Percentiles rank a stretch among this genome's conserved stretches.
phyloP scores from a whole-genome alignment of 2,888 invertebrate genomes.

The Campaea margaritaria region DNA sequence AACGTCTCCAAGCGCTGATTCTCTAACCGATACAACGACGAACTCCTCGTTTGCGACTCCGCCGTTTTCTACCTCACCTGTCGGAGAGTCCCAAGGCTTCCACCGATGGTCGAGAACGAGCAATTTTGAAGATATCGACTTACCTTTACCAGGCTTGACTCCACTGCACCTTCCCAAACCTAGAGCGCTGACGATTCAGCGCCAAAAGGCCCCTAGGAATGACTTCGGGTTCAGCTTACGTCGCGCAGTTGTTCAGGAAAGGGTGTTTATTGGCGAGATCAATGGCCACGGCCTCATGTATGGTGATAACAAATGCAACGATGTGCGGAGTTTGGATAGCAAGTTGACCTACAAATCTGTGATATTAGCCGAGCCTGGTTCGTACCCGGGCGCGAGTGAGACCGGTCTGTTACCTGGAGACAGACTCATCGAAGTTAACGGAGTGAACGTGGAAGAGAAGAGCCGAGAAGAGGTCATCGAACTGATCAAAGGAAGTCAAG shows the following conservation, averaged over 20 bases:
- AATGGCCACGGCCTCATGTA: slow-evolving; percentile 69
- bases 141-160: slow-evolving; percentile 89
- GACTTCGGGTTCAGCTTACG: slow-evolving; percentile 98
- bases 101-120: slow-evolving; percentile 92
- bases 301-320: slow-evolving; percentile 72
- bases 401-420: slow-evolving; percentile 98
- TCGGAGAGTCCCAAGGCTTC: slow-evolving; percentile 94
- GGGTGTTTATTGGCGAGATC: slow-evolving; percentile 77
- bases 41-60: slow-evolving; percentile 95
- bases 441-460: slow-evolving; percentile 92
- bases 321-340: slow-evolving; percentile 62
- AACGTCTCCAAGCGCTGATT: slow-evolving; percentile 93
- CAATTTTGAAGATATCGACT: slow-evolving; percentile 90
- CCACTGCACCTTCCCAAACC: slow-evolving; percentile 89
- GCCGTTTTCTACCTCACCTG: slow-evolving; percentile 93
- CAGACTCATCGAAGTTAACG: slow-evolving; percentile 95
- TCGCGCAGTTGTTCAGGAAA: slow-evolving; percentile 93
- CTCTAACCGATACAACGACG: slow-evolving; percentile 92
- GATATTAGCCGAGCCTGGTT: slow-evolving; percentile 96
- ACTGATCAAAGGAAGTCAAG: slow-evolving; percentile 94
- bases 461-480: slow-evolving; percentile 97
- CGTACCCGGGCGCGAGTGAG: slow-evolving; percentile 89
- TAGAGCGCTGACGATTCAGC: slow-evolving; percentile 90
- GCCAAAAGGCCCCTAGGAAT: slow-evolving; percentile 93
- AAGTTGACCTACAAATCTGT: slow-evolving; percentile 89